These are phyloP conservation scores for Caenorhabditis macrosperma DNA, from an alignment of 2,888 invertebrate genomes.

Conservation along the genomic window DNA sequence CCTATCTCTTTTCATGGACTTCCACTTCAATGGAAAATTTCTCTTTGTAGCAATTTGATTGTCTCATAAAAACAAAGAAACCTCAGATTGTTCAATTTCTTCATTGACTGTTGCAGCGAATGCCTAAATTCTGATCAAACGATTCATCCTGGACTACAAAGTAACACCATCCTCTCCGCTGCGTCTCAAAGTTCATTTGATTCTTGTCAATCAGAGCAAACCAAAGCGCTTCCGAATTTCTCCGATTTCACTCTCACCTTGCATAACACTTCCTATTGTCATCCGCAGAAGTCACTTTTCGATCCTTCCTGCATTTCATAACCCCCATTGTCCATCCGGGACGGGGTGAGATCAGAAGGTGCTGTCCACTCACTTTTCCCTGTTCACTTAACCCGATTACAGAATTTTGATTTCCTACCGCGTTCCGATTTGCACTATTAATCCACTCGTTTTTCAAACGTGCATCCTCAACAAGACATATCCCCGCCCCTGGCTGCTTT, in stretches of 20 bases:
- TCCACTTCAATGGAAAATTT: no score
- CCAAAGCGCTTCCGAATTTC: slow-evolving; percentile 32
- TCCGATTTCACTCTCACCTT: slow-evolving; percentile 47
- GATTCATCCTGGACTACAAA: not conserved
- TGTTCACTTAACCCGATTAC: slow-evolving; percentile 48
- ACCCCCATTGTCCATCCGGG: slow-evolving; percentile 29
- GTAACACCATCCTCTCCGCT: not conserved
- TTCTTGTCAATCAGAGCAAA: slow-evolving; percentile 42
- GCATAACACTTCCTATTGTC: slow-evolving; percentile 41
- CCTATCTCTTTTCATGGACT: no score
- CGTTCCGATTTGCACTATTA: slow-evolving; percentile 53
- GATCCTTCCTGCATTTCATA: slow-evolving; percentile 43
- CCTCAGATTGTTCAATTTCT: no score
- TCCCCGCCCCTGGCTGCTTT: slow-evolving; percentile 25
- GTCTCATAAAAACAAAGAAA: no score
- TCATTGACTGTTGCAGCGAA: no score
- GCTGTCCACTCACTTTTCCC: slow-evolving; percentile 31
- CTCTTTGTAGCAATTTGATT: no score
- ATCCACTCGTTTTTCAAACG: slow-evolving; percentile 33
- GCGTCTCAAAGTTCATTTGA: slow-evolving; percentile 19
- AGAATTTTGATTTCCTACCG: slow-evolving; percentile 27
- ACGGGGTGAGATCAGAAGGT: slow-evolving; percentile 36
- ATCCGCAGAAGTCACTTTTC: slow-evolving; percentile 8
- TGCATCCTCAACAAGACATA: slow-evolving; percentile 1
- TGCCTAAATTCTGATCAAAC: no score